A percentile compares a stretch with the other conserved stretches of the same genome.
These are phyloP conservation scores for Hydractinia echinata DNA, from an alignment of 30 jellyfish, hydroid and myxozoan genomes.

Conservation along the genomic window DNA sequence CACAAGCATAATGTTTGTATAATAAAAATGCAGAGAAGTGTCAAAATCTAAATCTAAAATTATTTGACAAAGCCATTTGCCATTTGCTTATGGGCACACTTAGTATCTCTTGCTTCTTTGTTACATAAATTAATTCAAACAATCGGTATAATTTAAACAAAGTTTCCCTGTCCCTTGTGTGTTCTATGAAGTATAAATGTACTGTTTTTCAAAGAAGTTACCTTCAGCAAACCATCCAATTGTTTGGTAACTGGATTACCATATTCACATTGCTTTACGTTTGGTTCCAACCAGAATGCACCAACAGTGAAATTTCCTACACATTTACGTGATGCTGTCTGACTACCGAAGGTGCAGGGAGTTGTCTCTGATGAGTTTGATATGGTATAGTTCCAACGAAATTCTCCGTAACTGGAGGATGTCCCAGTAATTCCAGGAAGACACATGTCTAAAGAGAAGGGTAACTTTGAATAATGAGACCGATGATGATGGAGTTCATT, in stretches of 20 bases:
- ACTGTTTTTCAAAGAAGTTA: neutral
- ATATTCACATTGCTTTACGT: constrained; percentile 9
- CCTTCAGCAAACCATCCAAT: neutral
- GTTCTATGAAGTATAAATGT: too few relatives aligned
- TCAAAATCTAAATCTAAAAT: too few relatives aligned
- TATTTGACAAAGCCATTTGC: too few relatives aligned
- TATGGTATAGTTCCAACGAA: constrained; percentile 38
- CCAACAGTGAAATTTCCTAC: neutral
- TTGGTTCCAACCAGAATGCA: constrained; percentile 39
- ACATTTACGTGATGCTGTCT: constrained; percentile 46
- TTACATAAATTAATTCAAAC: too few relatives aligned
- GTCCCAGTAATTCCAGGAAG: constrained; percentile 24
- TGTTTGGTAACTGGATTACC: neutral
- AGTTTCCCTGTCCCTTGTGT: too few relatives aligned
- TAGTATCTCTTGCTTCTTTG: too few relatives aligned
- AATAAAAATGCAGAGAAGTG: too few relatives aligned
- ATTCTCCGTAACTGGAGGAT: constrained; percentile 22
- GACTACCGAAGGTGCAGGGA: constrained; percentile 34
- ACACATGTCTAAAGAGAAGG: constrained; percentile 33
- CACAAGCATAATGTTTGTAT: too few relatives aligned
- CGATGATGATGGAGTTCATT: too few relatives aligned
- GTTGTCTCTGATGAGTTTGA: constrained; percentile 16
- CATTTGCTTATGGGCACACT: too few relatives aligned
- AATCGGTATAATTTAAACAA: too few relatives aligned
- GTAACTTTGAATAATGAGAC: neutral